Base-by-base conservation (phyloP, 2,888 invertebrate species). In the Drosophila antonietae region DNA sequence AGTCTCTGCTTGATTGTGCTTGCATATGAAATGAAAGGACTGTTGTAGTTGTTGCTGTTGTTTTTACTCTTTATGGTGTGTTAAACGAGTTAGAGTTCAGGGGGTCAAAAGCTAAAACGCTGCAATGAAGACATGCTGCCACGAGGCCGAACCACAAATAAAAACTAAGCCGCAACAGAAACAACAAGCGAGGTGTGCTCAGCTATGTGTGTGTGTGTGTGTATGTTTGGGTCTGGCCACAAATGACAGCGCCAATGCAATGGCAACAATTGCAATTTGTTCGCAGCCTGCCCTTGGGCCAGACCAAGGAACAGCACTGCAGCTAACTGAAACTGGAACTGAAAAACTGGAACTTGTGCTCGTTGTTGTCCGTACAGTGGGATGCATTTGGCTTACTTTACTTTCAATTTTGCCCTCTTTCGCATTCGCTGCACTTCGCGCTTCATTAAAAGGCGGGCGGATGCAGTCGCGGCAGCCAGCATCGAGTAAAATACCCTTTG, bases 181-280 rank as follows among this genome's bases (percentile, higher is more conserved):
- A 77, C 56, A 55, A 52, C 59, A 63, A 58, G 37, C 49, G 46
- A 60, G 39, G 44, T 66, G 18, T 31, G 28, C 47, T 39, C 44
- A 23, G 20, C 44, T 46, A 39, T 63, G 33, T 49, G 23, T 43
- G 23, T 58, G 41, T 56, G 18, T 47, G 41, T 57, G 31, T 46
- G 37, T 59, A 39, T 47, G 44, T 39, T 53, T 59, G 68, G 31
- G 60, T 59, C 60, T 72, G 80, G 86, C 81, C 83, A 89, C 90
- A 92, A 80, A 92, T 92, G 91, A 89, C 91, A 90, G 85, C 88
- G 68, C 83, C 69, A 84, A 85, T 84, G 90, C 90, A 84, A 89
- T 88, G 84, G 90, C 90, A 91, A 92, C 92, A 93, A 92, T 92
- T 92, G 92, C 92, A 92, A 92, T 92, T 93, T 92, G 93, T 92